Conservation (phyloP, 2,888 invertebrate species). For the Amphipyra berbera region DNA sequence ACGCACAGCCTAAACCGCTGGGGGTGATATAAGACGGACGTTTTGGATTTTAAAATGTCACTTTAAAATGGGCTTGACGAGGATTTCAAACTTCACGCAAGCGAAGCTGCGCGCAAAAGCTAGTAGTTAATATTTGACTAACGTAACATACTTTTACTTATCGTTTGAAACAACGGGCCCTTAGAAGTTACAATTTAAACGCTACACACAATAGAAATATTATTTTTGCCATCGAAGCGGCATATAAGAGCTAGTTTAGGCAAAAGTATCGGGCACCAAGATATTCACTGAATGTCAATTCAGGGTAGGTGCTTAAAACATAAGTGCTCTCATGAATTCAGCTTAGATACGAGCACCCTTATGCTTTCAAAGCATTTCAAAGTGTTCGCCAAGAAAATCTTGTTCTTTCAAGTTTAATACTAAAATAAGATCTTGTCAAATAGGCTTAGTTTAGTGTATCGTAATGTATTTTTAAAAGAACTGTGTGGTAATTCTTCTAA, state of each 20-base stretch:
- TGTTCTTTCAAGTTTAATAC: conserved; percentile 36
- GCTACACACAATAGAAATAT: conserved; percentile 8
- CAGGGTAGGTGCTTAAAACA: conserved; percentile 37
- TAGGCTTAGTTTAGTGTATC: conserved; percentile 20
- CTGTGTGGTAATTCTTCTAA: too few species aligned
- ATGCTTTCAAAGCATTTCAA: conserved; percentile 45
- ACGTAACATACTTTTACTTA: too few species aligned
- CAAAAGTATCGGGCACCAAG: conserved; percentile 27
- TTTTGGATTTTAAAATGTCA: too few species aligned
- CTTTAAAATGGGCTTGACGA: too few species aligned
- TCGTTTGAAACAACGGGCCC: too few species aligned
- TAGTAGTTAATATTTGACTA: too few species aligned
- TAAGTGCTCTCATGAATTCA: conserved; percentile 49
- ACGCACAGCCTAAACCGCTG: too few species aligned
- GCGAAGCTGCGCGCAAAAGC: too few species aligned
- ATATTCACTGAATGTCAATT: conserved; percentile 44
- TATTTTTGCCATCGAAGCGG: conserved; percentile 10
- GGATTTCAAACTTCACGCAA: too few species aligned
- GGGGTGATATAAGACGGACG: too few species aligned
- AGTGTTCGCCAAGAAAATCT: conserved; percentile 41
- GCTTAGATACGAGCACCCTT: conserved; percentile 43
- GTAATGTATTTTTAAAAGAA: conserved; percentile 10
- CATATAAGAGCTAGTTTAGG: conserved; percentile 33
- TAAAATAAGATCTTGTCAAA: conserved; percentile 32
- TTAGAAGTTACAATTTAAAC: too few species aligned